Evolutionary conservation across 92 coral and sea anemone species (phyloP).

Genomic region (Actinernus sp.): DNA sequence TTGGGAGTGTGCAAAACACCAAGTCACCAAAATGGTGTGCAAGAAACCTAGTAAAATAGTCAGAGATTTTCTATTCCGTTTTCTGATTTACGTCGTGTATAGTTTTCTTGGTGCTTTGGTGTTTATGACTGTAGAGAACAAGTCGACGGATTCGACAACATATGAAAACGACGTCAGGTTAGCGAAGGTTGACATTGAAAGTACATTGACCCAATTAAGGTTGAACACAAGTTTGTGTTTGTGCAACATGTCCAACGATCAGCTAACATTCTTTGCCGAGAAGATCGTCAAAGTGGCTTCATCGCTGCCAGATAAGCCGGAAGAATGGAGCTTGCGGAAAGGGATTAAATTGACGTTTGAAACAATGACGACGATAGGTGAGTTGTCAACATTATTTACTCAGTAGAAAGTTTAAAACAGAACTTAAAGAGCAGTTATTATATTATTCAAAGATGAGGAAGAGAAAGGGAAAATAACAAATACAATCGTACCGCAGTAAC

Average conservation of each 20-base stretch:
- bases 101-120: slow-evolving; percentile 13
- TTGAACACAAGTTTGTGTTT: background rate
- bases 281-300: background rate
- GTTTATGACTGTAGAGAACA: slow-evolving; percentile 15
- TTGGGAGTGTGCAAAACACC: too few relatives aligned
- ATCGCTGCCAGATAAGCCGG: background rate
- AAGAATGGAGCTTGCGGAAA: slow-evolving; percentile 4
- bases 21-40: slow-evolving; percentile 11
- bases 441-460: too few relatives aligned
- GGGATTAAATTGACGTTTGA: slow-evolving; percentile 17
- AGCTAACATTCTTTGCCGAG: slow-evolving; percentile 4
- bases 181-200: background rate
- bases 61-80: slow-evolving; percentile 6
- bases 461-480: too few relatives aligned
- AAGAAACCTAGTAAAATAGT: background rate
- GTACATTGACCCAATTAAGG: background rate
- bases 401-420: too few relatives aligned
- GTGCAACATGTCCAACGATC: slow-evolving; percentile 3
- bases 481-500: too few relatives aligned
- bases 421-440: too few relatives aligned
- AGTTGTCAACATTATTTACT: too few relatives aligned
- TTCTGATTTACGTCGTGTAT: slow-evolving; percentile 3
- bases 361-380: slow-evolving; percentile 36
- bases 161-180: background rate
- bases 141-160: slow-evolving; percentile 1